phyloP scores from a whole-genome alignment of 2,113 vertebrate genomes.

The Elephas maximus region DNA sequence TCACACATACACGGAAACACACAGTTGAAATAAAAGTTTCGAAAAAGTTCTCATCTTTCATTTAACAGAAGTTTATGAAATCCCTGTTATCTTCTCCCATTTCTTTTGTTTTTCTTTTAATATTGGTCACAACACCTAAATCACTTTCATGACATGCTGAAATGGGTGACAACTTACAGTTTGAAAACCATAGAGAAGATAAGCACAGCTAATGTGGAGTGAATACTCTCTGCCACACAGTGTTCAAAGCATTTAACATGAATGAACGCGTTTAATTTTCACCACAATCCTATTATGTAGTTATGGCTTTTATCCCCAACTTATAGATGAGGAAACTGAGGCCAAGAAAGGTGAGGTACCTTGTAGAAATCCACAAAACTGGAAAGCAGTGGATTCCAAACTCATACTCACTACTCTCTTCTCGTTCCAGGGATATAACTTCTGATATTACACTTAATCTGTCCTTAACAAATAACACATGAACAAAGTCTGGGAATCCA shows the following conservation, averaged over 20 bases:
- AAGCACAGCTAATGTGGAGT: not conserved
- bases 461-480: not conserved
- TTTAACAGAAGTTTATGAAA: not conserved
- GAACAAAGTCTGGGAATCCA: not conserved
- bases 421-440: too few relatives aligned
- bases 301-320: not conserved
- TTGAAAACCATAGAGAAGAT: not conserved
- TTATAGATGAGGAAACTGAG: not conserved
- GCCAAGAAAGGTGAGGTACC: not conserved
- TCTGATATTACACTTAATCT: not conserved
- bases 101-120: not conserved
- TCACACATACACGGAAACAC: too few relatives aligned
- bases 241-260: not conserved
- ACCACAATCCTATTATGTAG: rapidly evolving
- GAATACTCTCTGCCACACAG: rapidly evolving
- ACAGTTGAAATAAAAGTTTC: not conserved
- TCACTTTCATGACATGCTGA: not conserved
- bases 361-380: too few relatives aligned
- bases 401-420: not conserved
- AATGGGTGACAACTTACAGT: not conserved
- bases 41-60: not conserved
- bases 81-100: not conserved
- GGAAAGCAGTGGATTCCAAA: not conserved
- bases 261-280: too few relatives aligned
- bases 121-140: not conserved